A percentile compares a stretch with the other conserved stretches of the same genome.
phyloP scores from a whole-genome alignment of 2,797 vertebrate genomes.

The Microhierax caerulescens region DNA sequence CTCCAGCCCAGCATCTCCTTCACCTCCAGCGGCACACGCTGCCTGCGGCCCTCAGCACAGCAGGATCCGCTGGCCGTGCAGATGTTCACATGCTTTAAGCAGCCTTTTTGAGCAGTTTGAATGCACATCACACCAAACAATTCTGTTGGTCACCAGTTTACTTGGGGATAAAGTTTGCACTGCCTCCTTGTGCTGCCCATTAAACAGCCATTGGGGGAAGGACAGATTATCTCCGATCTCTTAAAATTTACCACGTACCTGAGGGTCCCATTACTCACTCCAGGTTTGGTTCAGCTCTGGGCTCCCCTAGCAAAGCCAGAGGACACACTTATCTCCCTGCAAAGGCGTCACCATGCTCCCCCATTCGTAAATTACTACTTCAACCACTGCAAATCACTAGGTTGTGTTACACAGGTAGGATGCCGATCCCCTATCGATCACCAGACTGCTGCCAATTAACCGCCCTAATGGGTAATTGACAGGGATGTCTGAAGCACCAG shows the following conservation, averaged over 20 bases:
- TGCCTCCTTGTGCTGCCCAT: neutral
- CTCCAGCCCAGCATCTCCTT: neutral
- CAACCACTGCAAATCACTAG: neutral
- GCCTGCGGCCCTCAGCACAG: fast-evolving
- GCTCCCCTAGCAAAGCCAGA: neutral
- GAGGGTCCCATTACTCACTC: fast-evolving
- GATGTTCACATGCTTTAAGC: neutral
- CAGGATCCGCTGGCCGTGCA: too few species aligned
- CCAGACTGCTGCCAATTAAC: neutral
- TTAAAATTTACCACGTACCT: fast-evolving
- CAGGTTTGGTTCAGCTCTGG: fast-evolving
- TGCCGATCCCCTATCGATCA: neutral
- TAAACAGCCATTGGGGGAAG: neutral
- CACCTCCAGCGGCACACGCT: fast-evolving
- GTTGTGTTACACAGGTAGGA: neutral
- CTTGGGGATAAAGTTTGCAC: neutral
- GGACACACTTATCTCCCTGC: neutral
- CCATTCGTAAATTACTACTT: neutral
- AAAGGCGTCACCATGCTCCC: neutral
- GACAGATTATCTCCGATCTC: neutral
- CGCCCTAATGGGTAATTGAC: fast-evolving
- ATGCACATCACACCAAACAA: fast-evolving
- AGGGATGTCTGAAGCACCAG: neutral
- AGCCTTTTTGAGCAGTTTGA: neutral
- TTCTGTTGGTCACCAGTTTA: neutral